Evolutionary conservation across 2,888 invertebrate species (phyloP).

Genomic region (Frankliniella intonsa): DNA sequence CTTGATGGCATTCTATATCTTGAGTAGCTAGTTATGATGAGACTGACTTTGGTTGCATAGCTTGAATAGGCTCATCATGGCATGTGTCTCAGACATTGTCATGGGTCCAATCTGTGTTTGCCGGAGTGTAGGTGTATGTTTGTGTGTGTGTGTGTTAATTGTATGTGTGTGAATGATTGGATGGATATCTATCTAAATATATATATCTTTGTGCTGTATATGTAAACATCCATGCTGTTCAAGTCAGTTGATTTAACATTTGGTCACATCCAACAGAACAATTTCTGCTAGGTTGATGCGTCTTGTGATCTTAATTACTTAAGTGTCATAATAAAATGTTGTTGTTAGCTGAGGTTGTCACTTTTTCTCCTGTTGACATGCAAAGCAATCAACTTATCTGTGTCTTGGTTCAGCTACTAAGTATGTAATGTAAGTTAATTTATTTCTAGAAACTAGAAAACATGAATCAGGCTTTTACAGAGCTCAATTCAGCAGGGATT

Average conservation of each 20-base stretch:
- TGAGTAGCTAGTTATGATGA: slow-evolving; percentile 25
- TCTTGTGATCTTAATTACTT: too few species aligned
- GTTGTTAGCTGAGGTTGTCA: neutral
- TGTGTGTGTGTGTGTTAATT: slow-evolving; percentile 4
- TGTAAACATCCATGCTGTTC: neutral
- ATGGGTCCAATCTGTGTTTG: slow-evolving; percentile 7
- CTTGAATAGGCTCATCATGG: neutral
- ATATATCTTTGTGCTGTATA: neutral
- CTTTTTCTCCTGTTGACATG: too few species aligned
- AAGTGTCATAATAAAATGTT: neutral
- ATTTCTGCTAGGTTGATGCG: neutral
- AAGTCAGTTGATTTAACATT: neutral
- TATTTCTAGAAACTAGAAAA: neutral
- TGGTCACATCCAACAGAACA: slow-evolving; percentile 17
- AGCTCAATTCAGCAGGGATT: too few species aligned
- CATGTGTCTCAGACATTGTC: neutral
- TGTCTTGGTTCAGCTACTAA: neutral
- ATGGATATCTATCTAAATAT: neutral
- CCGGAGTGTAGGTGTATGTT: neutral
- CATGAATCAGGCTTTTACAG: too few species aligned
- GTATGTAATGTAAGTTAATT: neutral
- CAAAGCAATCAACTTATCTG: neutral
- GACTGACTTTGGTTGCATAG: slow-evolving; percentile 24
- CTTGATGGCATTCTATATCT: slow-evolving; percentile 23
- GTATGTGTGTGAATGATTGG: neutral